Conservation (phyloP, 2,113 vertebrate genomes). For the Telmatochromis brichardi region DNA sequence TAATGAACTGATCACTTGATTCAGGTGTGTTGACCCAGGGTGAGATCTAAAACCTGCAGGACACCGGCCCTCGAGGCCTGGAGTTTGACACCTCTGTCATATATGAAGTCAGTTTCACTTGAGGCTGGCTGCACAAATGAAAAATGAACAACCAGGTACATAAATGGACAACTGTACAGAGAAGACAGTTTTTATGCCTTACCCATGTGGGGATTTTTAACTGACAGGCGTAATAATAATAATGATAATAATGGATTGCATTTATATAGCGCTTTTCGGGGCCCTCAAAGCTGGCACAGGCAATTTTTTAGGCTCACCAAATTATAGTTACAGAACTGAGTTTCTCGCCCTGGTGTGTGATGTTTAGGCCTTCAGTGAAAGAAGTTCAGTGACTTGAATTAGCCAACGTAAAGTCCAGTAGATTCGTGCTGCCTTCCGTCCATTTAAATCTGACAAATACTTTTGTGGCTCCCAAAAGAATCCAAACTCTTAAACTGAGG, state of each 20-base stretch:
- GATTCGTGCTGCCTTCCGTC: accelerated
- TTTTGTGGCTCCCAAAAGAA: background rate
- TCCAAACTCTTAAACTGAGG: background rate
- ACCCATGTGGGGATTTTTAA: background rate
- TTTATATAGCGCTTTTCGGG: too few relatives aligned
- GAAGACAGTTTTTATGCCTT: background rate
- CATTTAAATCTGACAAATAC: background rate
- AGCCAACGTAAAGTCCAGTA: background rate
- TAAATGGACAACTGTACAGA: background rate
- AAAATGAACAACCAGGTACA: background rate
- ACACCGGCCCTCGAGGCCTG: too few relatives aligned
- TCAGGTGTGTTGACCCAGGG: too few relatives aligned
- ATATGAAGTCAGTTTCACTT: background rate
- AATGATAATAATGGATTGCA: too few relatives aligned
- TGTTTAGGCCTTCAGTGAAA: background rate
- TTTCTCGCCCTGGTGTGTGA: background rate
- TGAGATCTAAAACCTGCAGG: too few relatives aligned
- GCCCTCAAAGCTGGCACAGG: background rate
- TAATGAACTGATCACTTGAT: too few relatives aligned
- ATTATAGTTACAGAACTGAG: background rate
- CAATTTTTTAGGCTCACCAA: background rate
- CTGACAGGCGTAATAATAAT: background rate
- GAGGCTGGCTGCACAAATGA: background rate
- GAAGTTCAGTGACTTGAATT: background rate
- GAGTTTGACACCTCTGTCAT: background rate